Evolutionary conservation across 2,797 vertebrate genomes (phyloP).

Genomic region (Notolepis coatsorum): DNA sequence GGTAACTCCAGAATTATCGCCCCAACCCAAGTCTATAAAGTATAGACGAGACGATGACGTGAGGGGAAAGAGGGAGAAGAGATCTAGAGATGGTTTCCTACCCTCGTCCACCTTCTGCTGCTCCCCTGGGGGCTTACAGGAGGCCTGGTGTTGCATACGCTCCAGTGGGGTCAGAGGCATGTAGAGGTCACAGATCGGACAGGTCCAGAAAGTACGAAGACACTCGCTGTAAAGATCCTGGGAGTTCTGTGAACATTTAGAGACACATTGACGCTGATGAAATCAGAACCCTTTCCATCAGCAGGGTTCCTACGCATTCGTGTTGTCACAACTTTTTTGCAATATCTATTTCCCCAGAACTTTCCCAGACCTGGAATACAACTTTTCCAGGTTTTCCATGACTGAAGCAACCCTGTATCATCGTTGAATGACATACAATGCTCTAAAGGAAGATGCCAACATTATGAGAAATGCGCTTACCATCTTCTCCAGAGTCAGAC

Average conservation of each 20-base stretch:
- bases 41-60: too few relatives aligned
- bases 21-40: background rate
- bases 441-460: too few relatives aligned
- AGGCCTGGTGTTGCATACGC: constrained; percentile 86
- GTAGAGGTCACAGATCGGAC: constrained; percentile 88
- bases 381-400: background rate
- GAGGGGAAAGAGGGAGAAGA: too few relatives aligned
- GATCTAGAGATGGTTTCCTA: constrained; percentile 42
- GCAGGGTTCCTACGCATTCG: too few relatives aligned
- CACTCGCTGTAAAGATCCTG: constrained; percentile 91
- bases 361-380: background rate
- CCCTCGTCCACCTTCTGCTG: constrained; percentile 60
- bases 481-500: too few relatives aligned
- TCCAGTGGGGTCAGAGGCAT: constrained; percentile 93
- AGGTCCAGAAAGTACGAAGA: constrained; percentile 93
- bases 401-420: too few relatives aligned
- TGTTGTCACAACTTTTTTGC: background rate
- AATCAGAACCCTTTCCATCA: too few relatives aligned
- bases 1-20: too few relatives aligned
- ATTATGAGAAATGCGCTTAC: too few relatives aligned
- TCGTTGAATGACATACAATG: too few relatives aligned
- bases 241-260: constrained; percentile 79
- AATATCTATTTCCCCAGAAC: background rate
- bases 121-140: constrained; percentile 76
- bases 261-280: background rate